These are phyloP conservation scores for Aphelinus atriplicis DNA, from an alignment of 1,140 invertebrate species.

Conservation along the genomic window DNA sequence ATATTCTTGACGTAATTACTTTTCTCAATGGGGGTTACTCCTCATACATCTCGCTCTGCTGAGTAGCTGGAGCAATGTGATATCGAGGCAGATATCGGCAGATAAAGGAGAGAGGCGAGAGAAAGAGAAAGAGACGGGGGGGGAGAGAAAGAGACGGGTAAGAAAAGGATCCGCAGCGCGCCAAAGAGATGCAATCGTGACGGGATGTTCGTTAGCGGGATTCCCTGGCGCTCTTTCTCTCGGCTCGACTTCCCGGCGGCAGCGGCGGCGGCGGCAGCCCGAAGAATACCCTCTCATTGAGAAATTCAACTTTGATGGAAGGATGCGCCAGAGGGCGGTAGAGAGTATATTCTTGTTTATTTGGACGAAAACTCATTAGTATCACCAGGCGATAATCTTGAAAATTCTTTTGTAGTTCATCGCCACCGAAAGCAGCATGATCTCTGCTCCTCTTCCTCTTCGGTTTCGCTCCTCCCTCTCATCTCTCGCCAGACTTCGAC, in stretches of 20 bases:
- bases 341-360: not conserved
- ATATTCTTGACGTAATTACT: constrained; percentile 26
- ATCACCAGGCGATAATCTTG: constrained; percentile 27
- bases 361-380: constrained; percentile 35
- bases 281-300: constrained; percentile 28
- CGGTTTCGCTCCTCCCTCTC: too few relatives aligned
- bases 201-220: constrained; percentile 31
- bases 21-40: constrained; percentile 22
- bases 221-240: not conserved
- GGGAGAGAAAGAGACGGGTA: too few relatives aligned
- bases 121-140: too few relatives aligned
- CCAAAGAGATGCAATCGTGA: not conserved
- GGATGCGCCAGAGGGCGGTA: too few relatives aligned
- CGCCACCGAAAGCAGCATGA: too few relatives aligned
- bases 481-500: too few relatives aligned
- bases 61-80: not conserved
- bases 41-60: constrained; percentile 10
- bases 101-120: not conserved
- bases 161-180: not conserved
- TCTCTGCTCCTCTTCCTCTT: too few relatives aligned
- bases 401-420: constrained; percentile 27
- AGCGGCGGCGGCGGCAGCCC: not conserved
- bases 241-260: not conserved
- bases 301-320: constrained; percentile 22
- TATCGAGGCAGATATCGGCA: not conserved